phyloP scores from a whole-genome alignment of 2,888 invertebrate genomes.

The Sinotaia quadrata region DNA sequence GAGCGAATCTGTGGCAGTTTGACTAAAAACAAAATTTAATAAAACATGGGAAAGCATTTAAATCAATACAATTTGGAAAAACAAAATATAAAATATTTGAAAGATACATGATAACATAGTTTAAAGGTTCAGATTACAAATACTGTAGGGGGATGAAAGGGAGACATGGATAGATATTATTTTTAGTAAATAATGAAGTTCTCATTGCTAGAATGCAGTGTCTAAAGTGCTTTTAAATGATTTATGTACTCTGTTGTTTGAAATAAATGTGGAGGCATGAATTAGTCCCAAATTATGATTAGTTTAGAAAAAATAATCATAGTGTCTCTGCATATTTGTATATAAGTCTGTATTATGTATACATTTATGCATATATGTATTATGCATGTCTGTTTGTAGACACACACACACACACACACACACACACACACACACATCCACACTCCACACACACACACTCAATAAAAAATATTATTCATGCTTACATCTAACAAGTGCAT shows the following conservation, averaged over 20 bases:
- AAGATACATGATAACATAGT: too few relatives aligned
- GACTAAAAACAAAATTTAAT: too few relatives aligned
- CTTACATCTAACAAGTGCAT: too few relatives aligned
- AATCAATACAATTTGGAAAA: too few relatives aligned
- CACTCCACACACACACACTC: slow-evolving; percentile 2
- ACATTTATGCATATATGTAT: not conserved
- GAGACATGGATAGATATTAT: too few relatives aligned
- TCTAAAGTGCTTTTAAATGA: too few relatives aligned
- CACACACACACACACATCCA: slow-evolving; percentile 10
- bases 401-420: slow-evolving; percentile 5
- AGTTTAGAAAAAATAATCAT: not conserved
- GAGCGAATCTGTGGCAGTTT: slow-evolving; percentile 54
- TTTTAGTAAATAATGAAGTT: too few relatives aligned
- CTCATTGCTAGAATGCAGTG: too few relatives aligned
- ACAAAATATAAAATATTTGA: too few relatives aligned
- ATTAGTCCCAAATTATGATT: not conserved
- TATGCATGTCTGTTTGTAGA: not conserved
- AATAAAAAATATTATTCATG: not conserved
- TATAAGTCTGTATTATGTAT: not conserved
- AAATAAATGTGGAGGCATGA: not conserved
- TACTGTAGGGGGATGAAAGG: too few relatives aligned
- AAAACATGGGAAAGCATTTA: too few relatives aligned
- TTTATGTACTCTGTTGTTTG: not conserved
- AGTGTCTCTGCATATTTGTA: not conserved
- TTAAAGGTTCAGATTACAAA: too few relatives aligned